Conservation (phyloP, 2,797 vertebrate genomes). For the Lates japonicus region DNA sequence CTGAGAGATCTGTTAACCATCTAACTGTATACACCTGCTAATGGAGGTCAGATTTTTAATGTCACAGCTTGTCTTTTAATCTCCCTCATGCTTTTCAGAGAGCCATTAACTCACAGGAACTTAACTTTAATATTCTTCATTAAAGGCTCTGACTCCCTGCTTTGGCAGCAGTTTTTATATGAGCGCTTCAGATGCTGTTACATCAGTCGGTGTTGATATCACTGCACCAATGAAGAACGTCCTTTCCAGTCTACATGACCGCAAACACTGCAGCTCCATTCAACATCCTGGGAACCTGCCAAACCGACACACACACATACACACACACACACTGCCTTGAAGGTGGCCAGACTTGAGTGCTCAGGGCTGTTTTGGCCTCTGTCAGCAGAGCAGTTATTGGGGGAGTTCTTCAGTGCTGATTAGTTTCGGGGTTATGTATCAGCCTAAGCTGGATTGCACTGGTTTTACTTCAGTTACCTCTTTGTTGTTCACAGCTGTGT, state of each 20-base stretch:
- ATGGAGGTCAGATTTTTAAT: neutral
- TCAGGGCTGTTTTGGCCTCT: slow-evolving; percentile 48
- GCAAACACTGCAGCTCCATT: slow-evolving; percentile 68
- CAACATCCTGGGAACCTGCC: slow-evolving; percentile 66
- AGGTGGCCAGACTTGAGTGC: slow-evolving; percentile 56
- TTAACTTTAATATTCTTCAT: slow-evolving; percentile 16
- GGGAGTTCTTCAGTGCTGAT: slow-evolving; percentile 55
- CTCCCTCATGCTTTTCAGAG: neutral
- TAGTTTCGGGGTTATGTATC: slow-evolving; percentile 52
- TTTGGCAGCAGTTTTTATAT: slow-evolving; percentile 12
- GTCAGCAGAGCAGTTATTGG: slow-evolving; percentile 64
- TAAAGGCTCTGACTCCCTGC: neutral
- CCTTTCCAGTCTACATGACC: slow-evolving; percentile 61
- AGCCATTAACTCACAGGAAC: neutral
- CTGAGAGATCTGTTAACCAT: slow-evolving; percentile 4
- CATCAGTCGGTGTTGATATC: slow-evolving; percentile 29
- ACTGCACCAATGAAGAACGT: slow-evolving; percentile 47
- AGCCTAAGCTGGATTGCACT: slow-evolving; percentile 23
- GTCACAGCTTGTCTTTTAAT: slow-evolving; percentile 16
- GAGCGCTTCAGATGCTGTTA: slow-evolving; percentile 17
- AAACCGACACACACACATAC: slow-evolving; percentile 29
- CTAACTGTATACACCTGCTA: neutral
- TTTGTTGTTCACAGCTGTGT: slow-evolving; percentile 21
- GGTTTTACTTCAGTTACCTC: slow-evolving; percentile 40
- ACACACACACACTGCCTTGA: slow-evolving; percentile 20